phyloP scores from a whole-genome alignment of 2,888 invertebrate genomes.

The Calliopum simillimum region DNA sequence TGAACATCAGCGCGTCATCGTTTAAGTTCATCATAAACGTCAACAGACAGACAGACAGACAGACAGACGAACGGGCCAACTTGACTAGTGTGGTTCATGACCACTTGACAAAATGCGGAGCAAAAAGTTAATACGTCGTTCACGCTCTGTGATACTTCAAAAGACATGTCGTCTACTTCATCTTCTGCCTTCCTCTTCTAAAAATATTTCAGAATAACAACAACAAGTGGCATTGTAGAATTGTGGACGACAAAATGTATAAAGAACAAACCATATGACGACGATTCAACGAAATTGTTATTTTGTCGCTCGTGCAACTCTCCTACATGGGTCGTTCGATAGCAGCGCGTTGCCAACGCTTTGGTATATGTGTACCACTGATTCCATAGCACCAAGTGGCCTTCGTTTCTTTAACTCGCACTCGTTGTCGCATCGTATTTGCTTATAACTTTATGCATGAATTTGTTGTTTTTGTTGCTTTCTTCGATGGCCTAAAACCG shows the following conservation, averaged over 20 bases:
- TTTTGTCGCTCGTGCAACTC: no score
- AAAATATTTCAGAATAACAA: conserved; percentile 14
- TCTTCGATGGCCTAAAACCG: no score
- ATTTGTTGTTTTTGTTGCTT: no score
- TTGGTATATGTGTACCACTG: conserved; percentile 28
- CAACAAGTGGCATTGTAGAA: neutral
- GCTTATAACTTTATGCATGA: neutral
- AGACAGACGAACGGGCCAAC: conserved; percentile 39
- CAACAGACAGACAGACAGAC: conserved; percentile 7
- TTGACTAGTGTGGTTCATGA: conserved; percentile 45
- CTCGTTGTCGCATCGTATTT: neutral
- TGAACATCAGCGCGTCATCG: no score
- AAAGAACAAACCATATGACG: no score
- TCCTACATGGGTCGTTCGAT: no score
- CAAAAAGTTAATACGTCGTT: conserved; percentile 26
- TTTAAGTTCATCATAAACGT: conserved; percentile 8
- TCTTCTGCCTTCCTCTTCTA: neutral
- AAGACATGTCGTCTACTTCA: no score
- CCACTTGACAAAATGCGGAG: conserved; percentile 48
- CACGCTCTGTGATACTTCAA: conserved; percentile 5
- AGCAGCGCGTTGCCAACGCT: conserved; percentile 4
- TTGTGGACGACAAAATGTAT: no score
- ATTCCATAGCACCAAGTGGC: conserved; percentile 29
- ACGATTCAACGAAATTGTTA: no score
- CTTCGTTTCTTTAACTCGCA: conserved; percentile 4